A percentile compares a stretch with the other conserved stretches of the same genome.
phyloP scores from a whole-genome alignment of 37 sponge, comb jelly and placozoan species.

The Cliona cf. orientalis region DNA sequence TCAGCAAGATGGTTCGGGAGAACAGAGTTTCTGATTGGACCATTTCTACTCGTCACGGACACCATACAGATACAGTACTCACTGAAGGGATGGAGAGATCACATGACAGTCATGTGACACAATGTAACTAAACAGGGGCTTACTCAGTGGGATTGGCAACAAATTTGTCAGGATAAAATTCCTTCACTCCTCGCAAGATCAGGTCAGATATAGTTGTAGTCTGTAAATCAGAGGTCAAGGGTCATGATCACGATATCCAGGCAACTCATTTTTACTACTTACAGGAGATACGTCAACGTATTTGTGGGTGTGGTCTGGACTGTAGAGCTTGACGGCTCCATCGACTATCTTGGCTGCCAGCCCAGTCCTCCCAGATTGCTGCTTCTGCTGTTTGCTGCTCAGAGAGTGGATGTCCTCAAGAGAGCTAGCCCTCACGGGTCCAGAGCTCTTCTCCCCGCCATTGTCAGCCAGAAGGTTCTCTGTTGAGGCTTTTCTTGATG shows the following conservation, averaged over 20 bases:
- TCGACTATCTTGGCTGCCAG: conserved; percentile 37
- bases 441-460: neutral
- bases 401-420: conserved; percentile 57
- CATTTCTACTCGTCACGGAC: conserved; percentile 64
- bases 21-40: conserved; percentile 77
- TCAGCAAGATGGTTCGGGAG: conserved; percentile 68
- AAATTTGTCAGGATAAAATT: conserved; percentile 74
- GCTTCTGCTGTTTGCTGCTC: too few species aligned
- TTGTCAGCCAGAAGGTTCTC: conserved; percentile 39
- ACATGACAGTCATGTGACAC: neutral
- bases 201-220: conserved; percentile 64
- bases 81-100: conserved; percentile 9
- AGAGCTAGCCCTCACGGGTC: conserved; percentile 42
- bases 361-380: neutral
- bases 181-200: conserved; percentile 64
- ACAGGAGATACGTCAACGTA: conserved; percentile 74
- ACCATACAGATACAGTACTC: conserved; percentile 81
- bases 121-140: conserved; percentile 11
- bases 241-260: too few species aligned
- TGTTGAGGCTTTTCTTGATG: conserved; percentile 18
- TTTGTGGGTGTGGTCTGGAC: conserved; percentile 75
- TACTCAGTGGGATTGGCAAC: conserved; percentile 46
- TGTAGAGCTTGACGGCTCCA: conserved; percentile 74
- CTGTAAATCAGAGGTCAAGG: too few species aligned
- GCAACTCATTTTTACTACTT: conserved; percentile 3